phyloP scores from a whole-genome alignment of 2,888 invertebrate genomes.

The Patella ulyssiponensis region DNA sequence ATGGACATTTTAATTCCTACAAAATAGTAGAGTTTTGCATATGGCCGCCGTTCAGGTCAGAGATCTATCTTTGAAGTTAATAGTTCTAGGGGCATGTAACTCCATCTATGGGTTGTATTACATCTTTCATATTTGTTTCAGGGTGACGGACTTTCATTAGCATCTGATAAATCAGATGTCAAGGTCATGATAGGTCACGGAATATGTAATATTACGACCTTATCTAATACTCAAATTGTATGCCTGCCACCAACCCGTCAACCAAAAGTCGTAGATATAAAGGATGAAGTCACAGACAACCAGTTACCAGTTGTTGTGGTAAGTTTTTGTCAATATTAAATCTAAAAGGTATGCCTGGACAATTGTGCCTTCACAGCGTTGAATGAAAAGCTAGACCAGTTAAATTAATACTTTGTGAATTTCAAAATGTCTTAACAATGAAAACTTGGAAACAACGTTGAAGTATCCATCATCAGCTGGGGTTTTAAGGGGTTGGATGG shows the following conservation, averaged over 20 bases:
- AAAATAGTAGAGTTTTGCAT: too few species aligned
- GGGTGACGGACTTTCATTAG: slow-evolving; percentile 93
- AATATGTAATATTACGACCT: slow-evolving; percentile 93
- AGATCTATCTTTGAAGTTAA: too few species aligned
- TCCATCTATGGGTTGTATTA: not conserved
- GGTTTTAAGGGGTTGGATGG: too few species aligned
- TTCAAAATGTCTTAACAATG: too few species aligned
- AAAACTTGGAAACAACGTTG: too few species aligned
- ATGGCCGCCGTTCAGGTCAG: too few species aligned
- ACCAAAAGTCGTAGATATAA: slow-evolving; percentile 76
- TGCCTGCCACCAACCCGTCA: slow-evolving; percentile 94
- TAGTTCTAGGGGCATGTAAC: not conserved
- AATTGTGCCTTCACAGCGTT: too few species aligned
- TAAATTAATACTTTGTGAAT: too few species aligned
- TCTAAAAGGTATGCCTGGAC: too few species aligned
- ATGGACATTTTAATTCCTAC: too few species aligned
- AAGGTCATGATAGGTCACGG: slow-evolving; percentile 91
- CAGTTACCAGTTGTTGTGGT: slow-evolving; percentile 91
- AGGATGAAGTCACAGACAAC: slow-evolving; percentile 78
- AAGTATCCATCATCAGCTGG: too few species aligned
- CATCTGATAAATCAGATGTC: slow-evolving; percentile 94
- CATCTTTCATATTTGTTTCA: slow-evolving; percentile 49
- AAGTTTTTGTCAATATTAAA: slow-evolving; percentile 34
- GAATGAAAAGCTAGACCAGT: too few species aligned
- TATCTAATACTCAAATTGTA: slow-evolving; percentile 91